These are phyloP conservation scores for Scartelaos histophorus DNA, from an alignment of 2,113 vertebrate species.

Conservation along the genomic window DNA sequence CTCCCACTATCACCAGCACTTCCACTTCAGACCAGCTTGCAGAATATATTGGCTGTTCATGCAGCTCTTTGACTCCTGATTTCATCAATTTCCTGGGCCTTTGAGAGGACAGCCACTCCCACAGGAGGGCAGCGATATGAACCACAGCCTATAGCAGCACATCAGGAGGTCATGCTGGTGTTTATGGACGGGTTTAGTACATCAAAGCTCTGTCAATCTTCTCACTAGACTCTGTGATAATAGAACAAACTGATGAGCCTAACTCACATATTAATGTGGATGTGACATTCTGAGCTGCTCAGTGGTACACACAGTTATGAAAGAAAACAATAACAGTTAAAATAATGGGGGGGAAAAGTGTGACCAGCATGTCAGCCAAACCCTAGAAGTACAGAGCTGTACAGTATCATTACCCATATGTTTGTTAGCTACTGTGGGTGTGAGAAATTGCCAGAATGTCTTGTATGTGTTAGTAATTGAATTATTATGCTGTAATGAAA, in stretches of 20 bases:
- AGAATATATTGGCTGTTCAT: constrained; percentile 21
- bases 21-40: constrained; percentile 15
- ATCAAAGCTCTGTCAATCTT: constrained; percentile 6
- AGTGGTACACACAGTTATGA: not conserved
- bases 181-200: not conserved
- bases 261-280: not conserved
- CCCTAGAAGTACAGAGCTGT: not conserved
- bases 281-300: not conserved
- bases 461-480: not conserved
- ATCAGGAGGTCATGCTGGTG: not conserved
- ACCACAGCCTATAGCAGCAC: constrained; percentile 3
- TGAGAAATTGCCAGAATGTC: too few relatives aligned
- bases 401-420: not conserved
- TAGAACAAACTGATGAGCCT: not conserved
- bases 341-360: not conserved
- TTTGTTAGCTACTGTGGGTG: not conserved
- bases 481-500: not conserved
- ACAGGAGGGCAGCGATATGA: constrained; percentile 10
- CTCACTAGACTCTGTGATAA: not conserved
- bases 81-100: constrained; percentile 31
- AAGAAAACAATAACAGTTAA: not conserved
- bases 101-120: constrained; percentile 28
- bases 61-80: constrained; percentile 32
- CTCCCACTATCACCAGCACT: constrained; percentile 13
- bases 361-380: not conserved